A percentile compares a stretch with the other conserved stretches of the same genome.
Evolutionary conservation across 2,113 vertebrate species (phyloP).

Genomic region (Sceloporus tristichus): DNA sequence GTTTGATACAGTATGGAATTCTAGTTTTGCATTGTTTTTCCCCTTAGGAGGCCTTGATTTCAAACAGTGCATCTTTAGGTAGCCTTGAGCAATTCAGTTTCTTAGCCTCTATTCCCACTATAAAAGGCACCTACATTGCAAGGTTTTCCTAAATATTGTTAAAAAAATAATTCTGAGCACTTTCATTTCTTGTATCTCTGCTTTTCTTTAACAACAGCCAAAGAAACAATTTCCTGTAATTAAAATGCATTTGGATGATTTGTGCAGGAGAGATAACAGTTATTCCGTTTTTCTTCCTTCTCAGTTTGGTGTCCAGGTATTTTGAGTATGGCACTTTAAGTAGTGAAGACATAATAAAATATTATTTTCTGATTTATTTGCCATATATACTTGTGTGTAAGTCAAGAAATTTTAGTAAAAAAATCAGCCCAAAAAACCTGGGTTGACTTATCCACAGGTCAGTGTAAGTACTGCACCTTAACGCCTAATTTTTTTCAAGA

Average conservation of each 20-base stretch:
- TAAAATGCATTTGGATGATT: neutral
- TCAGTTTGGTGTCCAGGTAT: neutral
- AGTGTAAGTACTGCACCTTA: too few species aligned
- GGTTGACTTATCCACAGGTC: too few species aligned
- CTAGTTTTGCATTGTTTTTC: neutral
- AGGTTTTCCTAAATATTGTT: neutral
- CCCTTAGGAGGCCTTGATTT: neutral
- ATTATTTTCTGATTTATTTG: neutral
- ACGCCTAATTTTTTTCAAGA: too few species aligned
- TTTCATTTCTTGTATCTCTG: neutral
- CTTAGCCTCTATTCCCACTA: neutral
- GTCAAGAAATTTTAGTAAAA: too few species aligned
- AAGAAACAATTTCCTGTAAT: neutral
- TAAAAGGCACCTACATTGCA: neutral
- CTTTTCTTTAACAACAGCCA: neutral
- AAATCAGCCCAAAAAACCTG: too few species aligned
- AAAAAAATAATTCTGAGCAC: neutral
- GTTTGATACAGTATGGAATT: neutral
- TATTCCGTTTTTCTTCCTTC: neutral
- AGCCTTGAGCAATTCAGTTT: neutral
- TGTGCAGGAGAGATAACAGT: neutral
- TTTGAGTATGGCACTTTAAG: neutral
- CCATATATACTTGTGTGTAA: too few species aligned
- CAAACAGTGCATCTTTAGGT: neutral
- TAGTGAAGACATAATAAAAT: neutral